Base-by-base conservation (phyloP, 2,888 invertebrate species). In the Oithona nana region DNA sequence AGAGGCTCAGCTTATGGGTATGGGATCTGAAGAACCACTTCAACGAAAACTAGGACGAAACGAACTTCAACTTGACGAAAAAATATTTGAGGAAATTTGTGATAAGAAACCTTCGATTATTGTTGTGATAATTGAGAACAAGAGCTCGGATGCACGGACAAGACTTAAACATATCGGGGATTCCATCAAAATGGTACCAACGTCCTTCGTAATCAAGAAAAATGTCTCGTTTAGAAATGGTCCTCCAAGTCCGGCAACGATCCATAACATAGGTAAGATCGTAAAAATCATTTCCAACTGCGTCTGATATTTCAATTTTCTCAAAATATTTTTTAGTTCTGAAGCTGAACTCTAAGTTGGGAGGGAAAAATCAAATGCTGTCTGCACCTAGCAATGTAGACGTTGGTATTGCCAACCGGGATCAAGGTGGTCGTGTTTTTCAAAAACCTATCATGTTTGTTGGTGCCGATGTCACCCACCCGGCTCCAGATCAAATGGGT, bases 391-490 rank as follows among this genome's bases (percentile, higher is more conserved):
- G 26, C 26, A 54, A 26, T 3, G 26, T 16, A 24, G 54, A 20
- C 2, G 39, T 39, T 11, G 16, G 39, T 39, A 11, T 39, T 6
- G 16, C 6, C 6, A 39, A 11, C 16, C 16, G 6, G 39, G 6
- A 39, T 39, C 39, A 39, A 11, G 6, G 6, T 39, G 39, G 39
- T 39, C 16, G 39, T 16, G 6, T 6, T 39, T 39, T 16, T 39
- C 39, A 54, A n/a, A 49, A 67, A 0, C 82, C 82, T 0, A 78
- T 78, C 16, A 80, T 84, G 79, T 78, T 83, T 20, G 77, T 89
- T 49, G 93, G 93, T 0, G 90, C 90, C 6, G 93, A 93, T 74
- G 92, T 93, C 4, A 90, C 92, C 0, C 93, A 93, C 76, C 90
- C 93, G 0, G 81, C 87, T 87, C 88, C 72, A 1, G 62, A 56